Conservation (phyloP, 2,113 vertebrate genomes). For the Thomomys bottae region DNA sequence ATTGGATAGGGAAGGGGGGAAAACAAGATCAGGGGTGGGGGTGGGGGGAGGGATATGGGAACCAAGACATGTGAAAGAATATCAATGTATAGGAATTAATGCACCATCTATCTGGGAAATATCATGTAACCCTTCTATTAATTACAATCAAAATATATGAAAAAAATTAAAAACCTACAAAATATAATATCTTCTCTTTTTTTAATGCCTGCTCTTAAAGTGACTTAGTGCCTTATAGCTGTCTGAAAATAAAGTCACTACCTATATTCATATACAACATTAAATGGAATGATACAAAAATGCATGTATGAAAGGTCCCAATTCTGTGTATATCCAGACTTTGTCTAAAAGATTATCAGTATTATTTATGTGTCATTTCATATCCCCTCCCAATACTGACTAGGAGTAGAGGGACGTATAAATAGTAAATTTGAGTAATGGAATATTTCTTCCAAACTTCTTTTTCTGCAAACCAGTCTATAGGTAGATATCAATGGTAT, state of each 20-base stretch:
- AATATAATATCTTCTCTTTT: too few species aligned
- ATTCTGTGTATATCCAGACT: neutral
- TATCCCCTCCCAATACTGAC: neutral
- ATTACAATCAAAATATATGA: too few species aligned
- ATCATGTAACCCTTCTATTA: too few species aligned
- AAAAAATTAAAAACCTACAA: too few species aligned
- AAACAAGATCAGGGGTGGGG: too few species aligned
- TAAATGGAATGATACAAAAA: neutral
- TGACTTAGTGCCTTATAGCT: neutral
- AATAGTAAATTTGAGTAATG: neutral
- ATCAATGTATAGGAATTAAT: too few species aligned
- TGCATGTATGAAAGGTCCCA: neutral
- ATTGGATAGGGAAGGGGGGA: too few species aligned
- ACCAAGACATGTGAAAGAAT: too few species aligned
- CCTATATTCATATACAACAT: neutral
- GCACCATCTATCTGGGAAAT: too few species aligned
- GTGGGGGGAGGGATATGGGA: too few species aligned
- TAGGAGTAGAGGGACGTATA: neutral
- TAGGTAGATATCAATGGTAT: neutral
- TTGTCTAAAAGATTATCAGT: neutral
- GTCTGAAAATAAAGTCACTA: neutral
- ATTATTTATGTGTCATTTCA: neutral
- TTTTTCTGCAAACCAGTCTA: neutral
- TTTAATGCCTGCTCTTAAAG: neutral
- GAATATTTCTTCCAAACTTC: neutral